phyloP scores from a whole-genome alignment of 2,888 invertebrate genomes.

The Reticulitermes lucifugus region DNA sequence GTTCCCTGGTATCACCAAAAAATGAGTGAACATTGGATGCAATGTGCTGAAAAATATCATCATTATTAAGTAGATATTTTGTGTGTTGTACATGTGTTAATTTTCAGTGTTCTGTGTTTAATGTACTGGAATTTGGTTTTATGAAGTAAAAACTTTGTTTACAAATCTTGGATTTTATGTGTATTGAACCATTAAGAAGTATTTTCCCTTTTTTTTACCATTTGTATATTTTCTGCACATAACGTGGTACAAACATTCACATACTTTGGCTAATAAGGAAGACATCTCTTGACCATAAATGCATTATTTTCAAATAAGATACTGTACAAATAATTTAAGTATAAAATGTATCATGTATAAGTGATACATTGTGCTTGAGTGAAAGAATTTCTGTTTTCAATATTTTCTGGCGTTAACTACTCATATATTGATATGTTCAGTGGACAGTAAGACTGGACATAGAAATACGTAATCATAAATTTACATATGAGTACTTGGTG shows the following conservation, averaged over 20 bases:
- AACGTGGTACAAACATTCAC: conserved; percentile 36
- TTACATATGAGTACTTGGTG: not conserved
- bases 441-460: conserved; percentile 38
- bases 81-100: too few species aligned
- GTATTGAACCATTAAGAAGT: conserved; percentile 18
- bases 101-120: conserved; percentile 46
- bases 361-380: conserved; percentile 39
- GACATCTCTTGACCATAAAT: conserved; percentile 33
- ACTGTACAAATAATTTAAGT: conserved; percentile 35
- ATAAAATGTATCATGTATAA: conserved; percentile 33
- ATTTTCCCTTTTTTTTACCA: conserved; percentile 4
- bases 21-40: too few species aligned
- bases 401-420: conserved; percentile 15
- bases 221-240: conserved; percentile 35
- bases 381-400: conserved; percentile 24
- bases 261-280: conserved; percentile 36
- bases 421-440: conserved; percentile 32
- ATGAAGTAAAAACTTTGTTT: conserved; percentile 48
- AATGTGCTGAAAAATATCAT: too few species aligned
- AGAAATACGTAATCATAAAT: conserved; percentile 5
- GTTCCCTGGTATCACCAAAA: too few species aligned
- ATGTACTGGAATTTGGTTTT: conserved; percentile 54
- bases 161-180: conserved; percentile 20
- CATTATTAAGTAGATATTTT: too few species aligned
- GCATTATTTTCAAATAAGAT: conserved; percentile 30